These are phyloP conservation scores for Phallusia fumigata DNA, from an alignment of 23 tunicate species.

Conservation along the genomic window DNA sequence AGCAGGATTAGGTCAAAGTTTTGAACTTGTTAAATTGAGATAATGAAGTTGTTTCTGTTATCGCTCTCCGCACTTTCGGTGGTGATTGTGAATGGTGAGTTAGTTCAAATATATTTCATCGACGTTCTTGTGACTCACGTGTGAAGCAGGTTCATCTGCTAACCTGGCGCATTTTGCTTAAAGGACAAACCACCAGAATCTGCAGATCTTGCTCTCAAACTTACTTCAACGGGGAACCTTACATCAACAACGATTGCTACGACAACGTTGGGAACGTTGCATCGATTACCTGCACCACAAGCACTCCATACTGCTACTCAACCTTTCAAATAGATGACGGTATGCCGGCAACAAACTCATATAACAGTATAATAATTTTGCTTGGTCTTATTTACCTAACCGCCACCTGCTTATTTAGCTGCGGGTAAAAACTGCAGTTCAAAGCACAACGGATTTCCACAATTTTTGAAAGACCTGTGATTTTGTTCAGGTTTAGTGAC, in stretches of 20 bases:
- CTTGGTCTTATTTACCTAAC: too few relatives aligned
- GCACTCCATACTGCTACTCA: not conserved
- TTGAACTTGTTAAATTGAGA: too few relatives aligned
- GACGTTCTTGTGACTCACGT: too few relatives aligned
- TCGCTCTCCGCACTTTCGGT: too few relatives aligned
- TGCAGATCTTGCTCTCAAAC: not conserved
- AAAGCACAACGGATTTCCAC: not conserved
- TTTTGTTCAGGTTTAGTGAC: not conserved
- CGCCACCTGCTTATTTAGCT: too few relatives aligned
- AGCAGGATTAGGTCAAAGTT: too few relatives aligned
- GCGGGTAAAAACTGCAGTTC: too few relatives aligned
- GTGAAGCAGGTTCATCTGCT: too few relatives aligned
- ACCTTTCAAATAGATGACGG: not conserved
- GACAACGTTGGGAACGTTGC: not conserved
- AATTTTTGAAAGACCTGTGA: not conserved
- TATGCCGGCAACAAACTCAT: not conserved
- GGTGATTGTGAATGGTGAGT: too few relatives aligned
- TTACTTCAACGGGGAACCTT: not conserved
- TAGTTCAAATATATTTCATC: too few relatives aligned
- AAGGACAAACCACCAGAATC: not conserved
- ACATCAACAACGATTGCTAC: slow-evolving; percentile 1
- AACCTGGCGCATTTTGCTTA: not conserved
- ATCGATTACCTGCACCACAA: not conserved
- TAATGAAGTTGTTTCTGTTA: too few relatives aligned
- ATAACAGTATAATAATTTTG: too few relatives aligned